A percentile compares a stretch with the other conserved stretches of the same genome.
Evolutionary conservation across 2,888 invertebrate species (phyloP).

Genomic region (Leptinotarsa peninsularis): DNA sequence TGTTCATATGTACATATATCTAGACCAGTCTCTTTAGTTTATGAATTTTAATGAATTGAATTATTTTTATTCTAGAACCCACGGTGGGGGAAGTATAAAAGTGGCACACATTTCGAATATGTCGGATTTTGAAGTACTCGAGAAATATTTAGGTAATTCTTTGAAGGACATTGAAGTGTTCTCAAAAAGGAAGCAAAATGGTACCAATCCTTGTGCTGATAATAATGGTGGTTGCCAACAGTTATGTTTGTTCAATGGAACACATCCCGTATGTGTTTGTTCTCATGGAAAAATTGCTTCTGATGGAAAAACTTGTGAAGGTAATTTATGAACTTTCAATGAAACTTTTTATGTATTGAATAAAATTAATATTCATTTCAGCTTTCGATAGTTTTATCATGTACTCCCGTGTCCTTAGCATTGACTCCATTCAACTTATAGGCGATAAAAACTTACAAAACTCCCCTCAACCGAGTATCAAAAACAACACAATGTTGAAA

Average conservation of each 20-base stretch:
- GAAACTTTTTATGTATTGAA: neutral
- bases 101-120: slow-evolving; percentile 74
- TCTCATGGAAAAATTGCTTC: slow-evolving; percentile 81
- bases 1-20: too few relatives aligned
- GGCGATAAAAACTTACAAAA: slow-evolving; percentile 79
- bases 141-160: slow-evolving; percentile 73
- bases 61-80: slow-evolving; percentile 62
- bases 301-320: slow-evolving; percentile 77
- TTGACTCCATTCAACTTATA: slow-evolving; percentile 86
- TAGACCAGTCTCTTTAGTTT: too few relatives aligned
- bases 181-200: slow-evolving; percentile 69
- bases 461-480: slow-evolving; percentile 81
- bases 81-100: slow-evolving; percentile 74
- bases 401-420: slow-evolving; percentile 83
- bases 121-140: slow-evolving; percentile 69
- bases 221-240: slow-evolving; percentile 82
- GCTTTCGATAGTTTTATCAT: slow-evolving; percentile 85
- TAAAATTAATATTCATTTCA: slow-evolving; percentile 57
- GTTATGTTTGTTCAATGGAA: slow-evolving; percentile 80
- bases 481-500: slow-evolving; percentile 78
- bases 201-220: slow-evolving; percentile 74
- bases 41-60: neutral
- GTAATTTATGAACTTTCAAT: slow-evolving; percentile 52
- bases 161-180: slow-evolving; percentile 78
- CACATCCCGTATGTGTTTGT: slow-evolving; percentile 79